A percentile compares a stretch with the other conserved stretches of the same genome.
Conservation (phyloP, 1,140 invertebrate genomes). For the Sipha flava region DNA sequence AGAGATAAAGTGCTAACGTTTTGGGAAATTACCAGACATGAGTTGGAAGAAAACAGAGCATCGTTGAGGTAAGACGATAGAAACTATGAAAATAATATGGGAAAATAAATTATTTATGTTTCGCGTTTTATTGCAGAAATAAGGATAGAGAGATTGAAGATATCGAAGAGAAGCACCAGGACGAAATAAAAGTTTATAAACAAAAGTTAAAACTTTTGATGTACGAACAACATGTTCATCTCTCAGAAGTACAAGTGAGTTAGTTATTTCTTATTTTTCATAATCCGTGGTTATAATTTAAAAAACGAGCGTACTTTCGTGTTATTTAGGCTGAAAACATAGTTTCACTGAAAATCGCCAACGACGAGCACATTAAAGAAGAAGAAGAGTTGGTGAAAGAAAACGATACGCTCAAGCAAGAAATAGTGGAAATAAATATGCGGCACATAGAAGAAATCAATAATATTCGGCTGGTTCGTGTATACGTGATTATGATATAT, state of each 20-base stretch:
- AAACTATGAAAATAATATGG: not conserved
- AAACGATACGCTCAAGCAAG: constrained; percentile 63
- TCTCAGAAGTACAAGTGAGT: constrained; percentile 59
- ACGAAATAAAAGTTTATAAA: constrained; percentile 77
- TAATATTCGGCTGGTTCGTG: constrained; percentile 54
- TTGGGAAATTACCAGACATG: constrained; percentile 83
- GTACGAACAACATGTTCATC: constrained; percentile 79
- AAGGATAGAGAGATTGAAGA: constrained; percentile 85
- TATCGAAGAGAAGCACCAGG: constrained; percentile 73
- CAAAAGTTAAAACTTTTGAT: constrained; percentile 88
- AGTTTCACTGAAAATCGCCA: constrained; percentile 62
- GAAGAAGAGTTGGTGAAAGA: constrained; percentile 70
- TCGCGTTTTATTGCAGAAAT: constrained; percentile 48
- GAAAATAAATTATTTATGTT: not conserved
- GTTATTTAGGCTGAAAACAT: constrained; percentile 63
- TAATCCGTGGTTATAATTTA: no score
- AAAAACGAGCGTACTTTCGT: no score
- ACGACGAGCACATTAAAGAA: constrained; percentile 63
- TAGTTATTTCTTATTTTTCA: no score
- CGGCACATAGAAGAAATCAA: constrained; percentile 58
- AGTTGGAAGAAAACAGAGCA: constrained; percentile 71
- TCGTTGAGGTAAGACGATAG: constrained; percentile 48
- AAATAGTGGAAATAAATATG: constrained; percentile 63
- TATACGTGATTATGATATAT: no score
- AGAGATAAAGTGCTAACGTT: constrained; percentile 87